Conservation (phyloP, 1,140 invertebrate genomes). For the Chionoecetes opilio region DNA sequence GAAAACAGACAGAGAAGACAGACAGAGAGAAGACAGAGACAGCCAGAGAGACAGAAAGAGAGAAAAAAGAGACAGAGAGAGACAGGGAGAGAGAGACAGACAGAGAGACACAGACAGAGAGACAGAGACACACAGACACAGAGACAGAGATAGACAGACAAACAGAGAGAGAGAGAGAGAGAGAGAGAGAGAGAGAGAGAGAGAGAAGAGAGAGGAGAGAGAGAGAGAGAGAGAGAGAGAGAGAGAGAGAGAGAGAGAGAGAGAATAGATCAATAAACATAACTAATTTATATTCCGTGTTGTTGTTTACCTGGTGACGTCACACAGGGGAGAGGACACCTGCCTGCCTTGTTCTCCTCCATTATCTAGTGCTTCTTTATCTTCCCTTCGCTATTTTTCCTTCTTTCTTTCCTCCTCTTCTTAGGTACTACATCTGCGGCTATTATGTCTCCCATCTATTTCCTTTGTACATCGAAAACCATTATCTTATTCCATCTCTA, state of each 20-base stretch:
- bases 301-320: conserved; percentile 19
- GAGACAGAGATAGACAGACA: too few species aligned
- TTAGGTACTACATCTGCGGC: not conserved
- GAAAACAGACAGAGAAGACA: too few species aligned
- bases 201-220: too few species aligned
- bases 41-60: too few species aligned
- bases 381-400: not conserved
- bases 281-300: conserved; percentile 12
- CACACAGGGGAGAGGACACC: conserved; percentile 3
- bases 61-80: too few species aligned
- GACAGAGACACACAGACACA: too few species aligned
- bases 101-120: too few species aligned
- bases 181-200: not conserved
- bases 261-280: not conserved
- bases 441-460: not conserved
- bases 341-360: not conserved
- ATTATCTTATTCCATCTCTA: too few species aligned
- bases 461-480: too few species aligned
- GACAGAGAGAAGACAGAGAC: too few species aligned
- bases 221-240: not conserved
- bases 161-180: not conserved
- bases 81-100: too few species aligned
- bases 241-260: not conserved
- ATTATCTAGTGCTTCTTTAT: not conserved
- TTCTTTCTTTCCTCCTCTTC: not conserved